Conservation (phyloP, 2,888 invertebrate genomes). For the Seira sanloemensis region DNA sequence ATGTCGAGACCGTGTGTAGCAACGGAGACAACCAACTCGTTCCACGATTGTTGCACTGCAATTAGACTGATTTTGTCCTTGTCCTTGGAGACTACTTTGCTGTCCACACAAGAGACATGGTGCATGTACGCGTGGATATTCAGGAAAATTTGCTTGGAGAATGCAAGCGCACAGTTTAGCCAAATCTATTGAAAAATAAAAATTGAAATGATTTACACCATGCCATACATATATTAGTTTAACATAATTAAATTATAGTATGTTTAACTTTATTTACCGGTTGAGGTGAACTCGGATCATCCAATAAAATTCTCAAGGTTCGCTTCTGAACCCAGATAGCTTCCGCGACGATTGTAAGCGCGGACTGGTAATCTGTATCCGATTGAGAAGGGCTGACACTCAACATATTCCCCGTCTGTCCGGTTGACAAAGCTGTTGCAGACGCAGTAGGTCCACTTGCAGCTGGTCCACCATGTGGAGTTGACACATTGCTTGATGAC, state of each 20-base stretch:
- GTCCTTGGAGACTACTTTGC: slow-evolving; percentile 51
- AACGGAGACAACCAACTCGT: slow-evolving; percentile 69
- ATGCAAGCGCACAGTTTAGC: slow-evolving; percentile 68
- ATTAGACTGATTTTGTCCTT: slow-evolving; percentile 68
- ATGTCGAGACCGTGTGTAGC: slow-evolving; percentile 66
- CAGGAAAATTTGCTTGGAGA: slow-evolving; percentile 69
- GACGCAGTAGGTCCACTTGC: neutral
- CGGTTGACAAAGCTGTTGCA: neutral
- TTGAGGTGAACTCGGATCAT: slow-evolving; percentile 71
- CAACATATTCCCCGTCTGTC: neutral
- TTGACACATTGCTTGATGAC: neutral
- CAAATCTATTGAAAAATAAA: slow-evolving; percentile 64
- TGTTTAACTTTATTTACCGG: slow-evolving; percentile 44
- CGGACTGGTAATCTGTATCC: slow-evolving; percentile 69
- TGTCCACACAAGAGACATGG: slow-evolving; percentile 59
- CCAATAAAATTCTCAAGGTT: slow-evolving; percentile 68
- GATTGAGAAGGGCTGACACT: slow-evolving; percentile 38
- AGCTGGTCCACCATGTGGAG: slow-evolving; percentile 21
- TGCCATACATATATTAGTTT: neutral
- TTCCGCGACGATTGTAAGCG: slow-evolving; percentile 69
- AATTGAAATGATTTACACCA: neutral
- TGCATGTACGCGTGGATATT: slow-evolving; percentile 71
- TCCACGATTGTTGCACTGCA: slow-evolving; percentile 71
- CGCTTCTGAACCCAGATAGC: slow-evolving; percentile 71
- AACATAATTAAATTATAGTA: neutral